Percentiles rank a stretch among this genome's conserved stretches.
Conservation (phyloP, 2,797 vertebrate genomes). For the Clamator glandarius region DNA sequence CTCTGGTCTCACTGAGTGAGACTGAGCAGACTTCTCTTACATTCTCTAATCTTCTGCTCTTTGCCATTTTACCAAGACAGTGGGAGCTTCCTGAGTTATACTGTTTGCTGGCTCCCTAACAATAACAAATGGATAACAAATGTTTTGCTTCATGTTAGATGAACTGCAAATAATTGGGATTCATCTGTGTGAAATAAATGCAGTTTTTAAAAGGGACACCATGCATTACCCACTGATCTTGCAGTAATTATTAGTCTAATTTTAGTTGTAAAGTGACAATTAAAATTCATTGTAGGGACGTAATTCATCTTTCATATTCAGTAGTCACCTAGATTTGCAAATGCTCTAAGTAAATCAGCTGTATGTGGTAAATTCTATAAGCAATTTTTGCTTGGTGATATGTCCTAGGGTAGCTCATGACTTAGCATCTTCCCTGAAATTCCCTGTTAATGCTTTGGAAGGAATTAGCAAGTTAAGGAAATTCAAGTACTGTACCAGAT, state of each 20-base stretch:
- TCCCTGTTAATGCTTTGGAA: background rate
- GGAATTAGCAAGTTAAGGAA: background rate
- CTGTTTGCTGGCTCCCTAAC: constrained; percentile 16
- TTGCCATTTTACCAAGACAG: background rate
- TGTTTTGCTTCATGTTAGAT: constrained; percentile 11
- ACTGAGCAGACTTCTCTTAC: background rate
- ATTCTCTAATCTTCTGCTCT: background rate
- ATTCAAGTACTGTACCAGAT: background rate
- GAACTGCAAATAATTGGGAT: background rate
- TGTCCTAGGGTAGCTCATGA: background rate
- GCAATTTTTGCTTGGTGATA: background rate
- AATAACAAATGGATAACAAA: constrained; percentile 42
- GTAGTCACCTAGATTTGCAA: background rate
- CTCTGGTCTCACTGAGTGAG: background rate
- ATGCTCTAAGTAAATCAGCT: background rate
- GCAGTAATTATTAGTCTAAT: background rate
- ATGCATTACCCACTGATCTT: background rate
- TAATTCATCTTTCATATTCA: background rate
- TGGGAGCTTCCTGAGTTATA: constrained; percentile 26
- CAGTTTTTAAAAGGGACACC: background rate
- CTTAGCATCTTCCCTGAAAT: background rate
- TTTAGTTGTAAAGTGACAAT: background rate
- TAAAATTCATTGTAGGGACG: background rate
- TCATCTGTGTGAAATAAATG: background rate
- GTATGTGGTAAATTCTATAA: background rate